These are phyloP conservation scores for Dicrurus megarhynchus DNA, from an alignment of 2,113 vertebrate species.

Conservation along the genomic window DNA sequence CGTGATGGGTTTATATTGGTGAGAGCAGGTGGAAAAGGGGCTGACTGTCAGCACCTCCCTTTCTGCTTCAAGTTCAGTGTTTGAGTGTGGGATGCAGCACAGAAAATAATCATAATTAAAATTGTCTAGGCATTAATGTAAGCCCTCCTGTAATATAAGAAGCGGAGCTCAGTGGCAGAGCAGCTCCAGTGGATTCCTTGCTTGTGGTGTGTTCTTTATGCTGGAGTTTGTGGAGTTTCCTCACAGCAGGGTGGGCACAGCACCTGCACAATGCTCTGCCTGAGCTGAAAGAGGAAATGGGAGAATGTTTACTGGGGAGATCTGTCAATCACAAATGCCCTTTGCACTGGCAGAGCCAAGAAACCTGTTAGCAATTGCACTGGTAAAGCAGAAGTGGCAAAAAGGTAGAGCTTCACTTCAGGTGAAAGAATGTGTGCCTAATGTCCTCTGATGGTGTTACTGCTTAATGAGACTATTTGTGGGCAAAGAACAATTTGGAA, in stretches of 20 bases:
- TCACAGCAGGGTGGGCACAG: neutral
- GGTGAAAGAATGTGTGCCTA: neutral
- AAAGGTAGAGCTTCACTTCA: neutral
- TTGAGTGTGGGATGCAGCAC: neutral
- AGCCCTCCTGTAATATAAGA: neutral
- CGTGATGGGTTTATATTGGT: neutral
- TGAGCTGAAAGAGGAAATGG: neutral
- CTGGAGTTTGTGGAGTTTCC: neutral
- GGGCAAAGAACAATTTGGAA: neutral
- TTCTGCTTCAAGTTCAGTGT: neutral
- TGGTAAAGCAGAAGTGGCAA: neutral
- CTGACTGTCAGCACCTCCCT: neutral
- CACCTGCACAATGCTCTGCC: neutral
- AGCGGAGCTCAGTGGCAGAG: neutral
- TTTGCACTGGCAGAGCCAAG: neutral
- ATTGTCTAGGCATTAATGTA: neutral
- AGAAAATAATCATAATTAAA: neutral
- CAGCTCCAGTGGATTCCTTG: neutral
- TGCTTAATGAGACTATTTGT: neutral
- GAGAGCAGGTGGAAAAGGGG: neutral
- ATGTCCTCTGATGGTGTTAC: neutral
- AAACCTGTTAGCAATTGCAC: neutral
- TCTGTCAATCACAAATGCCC: neutral
- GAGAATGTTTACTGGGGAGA: neutral
- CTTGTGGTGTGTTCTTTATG: neutral